Percentiles rank a stretch among this genome's conserved stretches.
These are phyloP conservation scores for Campopleginae sp. DNA, from an alignment of 2,888 invertebrate species.

Conservation along the genomic window DNA sequence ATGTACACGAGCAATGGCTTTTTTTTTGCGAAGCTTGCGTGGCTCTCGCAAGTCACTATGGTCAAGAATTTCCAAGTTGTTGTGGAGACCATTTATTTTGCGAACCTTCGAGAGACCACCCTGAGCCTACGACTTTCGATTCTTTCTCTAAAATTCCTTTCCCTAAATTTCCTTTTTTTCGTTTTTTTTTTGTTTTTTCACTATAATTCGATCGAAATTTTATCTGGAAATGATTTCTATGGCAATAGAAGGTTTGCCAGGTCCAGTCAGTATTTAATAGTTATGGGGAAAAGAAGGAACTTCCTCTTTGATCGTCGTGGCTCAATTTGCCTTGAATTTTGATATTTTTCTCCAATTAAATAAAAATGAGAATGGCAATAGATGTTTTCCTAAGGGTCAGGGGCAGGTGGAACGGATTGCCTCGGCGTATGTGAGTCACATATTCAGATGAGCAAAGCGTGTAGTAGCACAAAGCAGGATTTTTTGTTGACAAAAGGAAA, in stretches of 20 bases:
- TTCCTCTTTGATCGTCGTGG: neutral
- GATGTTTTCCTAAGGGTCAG: constrained; percentile 63
- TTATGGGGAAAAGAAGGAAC: neutral
- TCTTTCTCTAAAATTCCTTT: no score
- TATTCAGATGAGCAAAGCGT: constrained; percentile 47
- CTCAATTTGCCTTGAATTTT: neutral
- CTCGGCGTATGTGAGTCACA: constrained; percentile 18
- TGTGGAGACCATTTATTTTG: neutral
- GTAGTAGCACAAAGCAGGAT: constrained; percentile 62
- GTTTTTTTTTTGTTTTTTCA: no score
- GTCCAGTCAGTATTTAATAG: no score
- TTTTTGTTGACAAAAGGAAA: constrained; percentile 59
- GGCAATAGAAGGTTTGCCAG: no score
- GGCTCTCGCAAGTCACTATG: neutral
- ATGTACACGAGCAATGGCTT: neutral
- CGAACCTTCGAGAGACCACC: neutral
- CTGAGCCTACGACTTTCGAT: no score
- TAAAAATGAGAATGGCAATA: constrained; percentile 24
- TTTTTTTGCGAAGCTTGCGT: neutral
- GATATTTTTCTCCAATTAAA: constrained; percentile 1
- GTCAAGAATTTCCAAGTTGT: neutral
- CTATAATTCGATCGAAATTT: no score
- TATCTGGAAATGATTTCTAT: no score
- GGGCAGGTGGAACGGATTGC: constrained; percentile 38
- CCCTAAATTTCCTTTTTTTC: no score